Conservation (phyloP, 2,797 vertebrate species). For the Tolypeutes matacus region DNA sequence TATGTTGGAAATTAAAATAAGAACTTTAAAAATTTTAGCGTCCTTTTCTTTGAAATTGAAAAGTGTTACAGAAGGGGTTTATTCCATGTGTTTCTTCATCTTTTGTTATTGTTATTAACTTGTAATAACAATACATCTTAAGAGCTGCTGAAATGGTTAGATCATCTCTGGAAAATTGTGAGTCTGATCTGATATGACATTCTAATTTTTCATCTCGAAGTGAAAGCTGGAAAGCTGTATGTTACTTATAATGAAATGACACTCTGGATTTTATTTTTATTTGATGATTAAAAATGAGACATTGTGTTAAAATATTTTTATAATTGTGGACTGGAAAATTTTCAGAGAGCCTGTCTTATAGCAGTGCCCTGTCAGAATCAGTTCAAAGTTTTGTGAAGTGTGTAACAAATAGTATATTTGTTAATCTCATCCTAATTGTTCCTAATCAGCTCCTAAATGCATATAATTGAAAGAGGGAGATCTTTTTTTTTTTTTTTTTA, state of each 20-base stretch:
- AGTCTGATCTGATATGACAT: neutral
- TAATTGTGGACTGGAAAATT: neutral
- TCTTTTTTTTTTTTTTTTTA: no score
- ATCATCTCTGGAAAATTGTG: neutral
- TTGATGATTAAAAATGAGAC: conserved; percentile 11
- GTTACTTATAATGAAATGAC: conserved; percentile 1
- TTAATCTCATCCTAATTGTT: neutral
- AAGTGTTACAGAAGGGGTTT: conserved; percentile 18
- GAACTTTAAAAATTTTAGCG: neutral
- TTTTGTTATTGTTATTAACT: neutral
- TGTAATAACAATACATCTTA: neutral
- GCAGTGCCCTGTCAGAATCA: neutral
- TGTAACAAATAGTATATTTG: neutral
- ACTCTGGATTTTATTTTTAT: neutral
- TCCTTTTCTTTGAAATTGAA: neutral
- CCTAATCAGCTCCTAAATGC: neutral
- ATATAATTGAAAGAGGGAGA: conserved; percentile 20
- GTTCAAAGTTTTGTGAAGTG: neutral
- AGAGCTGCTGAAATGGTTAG: neutral
- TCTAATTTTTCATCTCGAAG: conserved; percentile 18
- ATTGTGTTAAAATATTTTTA: conserved; percentile 18
- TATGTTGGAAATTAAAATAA: neutral
- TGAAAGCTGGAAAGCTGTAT: neutral
- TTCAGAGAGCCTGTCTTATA: neutral
- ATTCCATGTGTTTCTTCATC: neutral